Percentiles rank a stretch among this genome's conserved stretches.
These are phyloP conservation scores for Eidolon helvum DNA, from an alignment of 2,113 vertebrate genomes.

Conservation along the genomic window DNA sequence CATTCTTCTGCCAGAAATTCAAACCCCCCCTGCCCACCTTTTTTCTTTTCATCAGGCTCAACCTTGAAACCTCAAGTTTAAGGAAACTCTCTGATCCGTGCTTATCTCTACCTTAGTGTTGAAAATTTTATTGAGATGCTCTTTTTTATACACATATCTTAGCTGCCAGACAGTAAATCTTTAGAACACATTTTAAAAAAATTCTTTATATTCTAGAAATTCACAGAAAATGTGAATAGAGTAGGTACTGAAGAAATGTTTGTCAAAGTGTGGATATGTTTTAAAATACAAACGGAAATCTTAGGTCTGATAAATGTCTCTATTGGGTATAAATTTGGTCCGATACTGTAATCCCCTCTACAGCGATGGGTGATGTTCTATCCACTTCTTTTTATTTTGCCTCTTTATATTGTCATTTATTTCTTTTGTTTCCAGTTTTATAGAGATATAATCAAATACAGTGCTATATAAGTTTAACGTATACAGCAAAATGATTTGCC, in stretches of 20 bases:
- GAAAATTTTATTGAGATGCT: not conserved
- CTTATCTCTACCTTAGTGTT: not conserved
- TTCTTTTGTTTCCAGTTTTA: not conserved
- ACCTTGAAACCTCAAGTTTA: not conserved
- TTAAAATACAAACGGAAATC: not conserved
- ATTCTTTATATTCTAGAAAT: not conserved
- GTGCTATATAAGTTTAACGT: not conserved
- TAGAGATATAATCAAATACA: not conserved
- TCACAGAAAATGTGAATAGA: not conserved
- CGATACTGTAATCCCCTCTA: not conserved
- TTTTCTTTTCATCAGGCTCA: not conserved
- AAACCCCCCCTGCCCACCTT: not conserved
- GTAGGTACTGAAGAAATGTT: not conserved
- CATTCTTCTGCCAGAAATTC: not conserved
- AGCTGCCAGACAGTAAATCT: not conserved
- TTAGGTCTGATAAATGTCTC: not conserved
- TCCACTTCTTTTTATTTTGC: not conserved
- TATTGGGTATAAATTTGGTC: not conserved
- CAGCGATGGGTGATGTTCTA: not conserved
- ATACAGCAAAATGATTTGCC: not conserved
- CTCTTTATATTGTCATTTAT: not conserved
- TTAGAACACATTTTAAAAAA: not conserved
- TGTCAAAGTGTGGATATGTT: not conserved
- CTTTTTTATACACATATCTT: not conserved
- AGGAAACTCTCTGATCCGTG: not conserved